Conservation (phyloP, 1,140 invertebrate genomes). For the Epicauta chinensis region DNA sequence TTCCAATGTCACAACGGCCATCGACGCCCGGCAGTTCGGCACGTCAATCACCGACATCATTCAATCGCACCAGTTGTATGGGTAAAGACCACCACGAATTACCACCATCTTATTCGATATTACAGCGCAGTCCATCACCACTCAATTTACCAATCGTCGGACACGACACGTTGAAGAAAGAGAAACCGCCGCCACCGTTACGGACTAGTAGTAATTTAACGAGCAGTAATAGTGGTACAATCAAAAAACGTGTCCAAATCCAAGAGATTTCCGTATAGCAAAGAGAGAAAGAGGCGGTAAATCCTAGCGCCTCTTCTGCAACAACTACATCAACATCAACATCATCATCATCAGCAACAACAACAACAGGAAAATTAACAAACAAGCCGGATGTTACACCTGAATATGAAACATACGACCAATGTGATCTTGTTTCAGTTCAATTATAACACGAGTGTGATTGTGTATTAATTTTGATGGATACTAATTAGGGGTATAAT, state of each 20-base stretch:
- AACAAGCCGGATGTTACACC: conserved; percentile 30
- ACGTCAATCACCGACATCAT: conserved; percentile 27
- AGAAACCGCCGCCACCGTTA: conserved; percentile 38
- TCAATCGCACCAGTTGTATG: conserved; percentile 6
- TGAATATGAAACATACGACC: conserved; percentile 27
- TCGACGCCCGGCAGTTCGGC: conserved; percentile 33
- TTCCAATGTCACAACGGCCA: conserved; percentile 45
- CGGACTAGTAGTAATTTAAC: conserved; percentile 41
- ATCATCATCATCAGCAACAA: background rate
- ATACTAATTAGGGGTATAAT: background rate
- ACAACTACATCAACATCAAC: background rate
- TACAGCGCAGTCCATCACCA: conserved; percentile 30
- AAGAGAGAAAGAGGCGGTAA: conserved; percentile 18
- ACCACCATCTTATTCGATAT: conserved; percentile 46
- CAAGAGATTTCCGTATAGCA: conserved; percentile 62
- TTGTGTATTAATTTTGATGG: conserved; percentile 8
- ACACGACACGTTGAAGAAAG: conserved; percentile 31
- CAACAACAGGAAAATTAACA: background rate
- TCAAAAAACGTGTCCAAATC: conserved; percentile 60
- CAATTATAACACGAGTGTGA: conserved; percentile 35
- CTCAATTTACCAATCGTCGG: conserved; percentile 1
- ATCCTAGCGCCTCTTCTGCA: conserved; percentile 13
- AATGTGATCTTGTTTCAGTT: conserved; percentile 38
- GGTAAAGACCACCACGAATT: conserved; percentile 40
- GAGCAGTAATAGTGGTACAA: conserved; percentile 37